Percentiles rank a stretch among this genome's conserved stretches.
Evolutionary conservation across 2,888 invertebrate genomes (phyloP).

Genomic region (Cybosia mesomella): DNA sequence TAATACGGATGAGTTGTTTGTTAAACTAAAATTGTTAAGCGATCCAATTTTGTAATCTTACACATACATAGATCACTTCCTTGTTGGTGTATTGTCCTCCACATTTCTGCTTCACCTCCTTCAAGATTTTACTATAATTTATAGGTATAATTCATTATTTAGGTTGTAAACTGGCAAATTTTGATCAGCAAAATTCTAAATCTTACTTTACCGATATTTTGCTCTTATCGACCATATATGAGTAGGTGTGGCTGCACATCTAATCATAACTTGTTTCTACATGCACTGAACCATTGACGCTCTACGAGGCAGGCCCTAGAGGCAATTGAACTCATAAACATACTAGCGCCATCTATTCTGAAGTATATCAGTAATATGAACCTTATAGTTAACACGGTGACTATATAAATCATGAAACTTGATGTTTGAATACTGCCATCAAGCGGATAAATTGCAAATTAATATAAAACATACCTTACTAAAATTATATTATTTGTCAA

Average conservation of each 20-base stretch:
- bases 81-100: not conserved
- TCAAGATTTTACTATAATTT: not conserved
- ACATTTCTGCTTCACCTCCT: not conserved
- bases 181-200: not conserved
- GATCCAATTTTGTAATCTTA: not conserved
- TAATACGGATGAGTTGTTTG: not conserved
- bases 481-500: not conserved
- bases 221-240: not conserved
- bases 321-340: conserved; percentile 84
- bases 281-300: conserved; percentile 31
- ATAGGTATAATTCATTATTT: not conserved
- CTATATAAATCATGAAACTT: not conserved
- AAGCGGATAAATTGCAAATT: not conserved
- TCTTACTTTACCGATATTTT: not conserved
- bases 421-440: conserved; percentile 1
- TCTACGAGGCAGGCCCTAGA: conserved; percentile 58
- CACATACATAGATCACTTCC: not conserved
- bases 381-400: not conserved
- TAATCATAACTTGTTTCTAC: conserved; percentile 16
- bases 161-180: not conserved
- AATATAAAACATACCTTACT: not conserved
- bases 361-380: not conserved
- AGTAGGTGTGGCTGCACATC: conserved; percentile 7
- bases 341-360: conserved; percentile 64
- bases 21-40: too few relatives aligned